Evolutionary conservation across 2,113 vertebrate genomes (phyloP), one percentile per base, ranked within the genome.

Genomic region (Pitta sordida): DNA sequence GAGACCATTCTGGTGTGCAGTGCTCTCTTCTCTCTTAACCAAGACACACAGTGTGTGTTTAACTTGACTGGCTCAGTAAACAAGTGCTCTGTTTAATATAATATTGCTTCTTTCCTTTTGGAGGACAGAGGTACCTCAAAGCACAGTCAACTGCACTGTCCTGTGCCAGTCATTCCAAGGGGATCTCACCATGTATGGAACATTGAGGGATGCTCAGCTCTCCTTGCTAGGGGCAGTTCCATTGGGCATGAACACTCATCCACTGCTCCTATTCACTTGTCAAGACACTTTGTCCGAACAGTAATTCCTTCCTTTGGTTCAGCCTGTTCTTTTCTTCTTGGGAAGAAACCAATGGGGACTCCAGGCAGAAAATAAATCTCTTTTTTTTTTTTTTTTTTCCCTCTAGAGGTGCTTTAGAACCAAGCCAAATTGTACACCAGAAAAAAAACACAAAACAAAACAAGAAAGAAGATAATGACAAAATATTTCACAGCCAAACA

Each of bases 301-400:
- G 58, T 88, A 93, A 96, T 64, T 90, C 88, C 58, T 94, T 63
- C 70, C 65, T 76, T 76, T 73, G 81, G 86, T 96, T 95, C 94
- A 92, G 68, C 13, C 71, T 92, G 78, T 93, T 83, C 81, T 87
- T 93, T 95, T 79, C 70, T 90, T 65, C 44, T 87, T 77, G 68
- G 86, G 87, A 55, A 95, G 86, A 90, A 92, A 83, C 48, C 64
- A 91, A 22, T 0, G 0, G 69, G 68, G 77, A 56, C 46, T 91
- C 77, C 34, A 82, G 74, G 92, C 74, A 92, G 65, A 84, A 93
- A 85, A 93, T 91, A 95, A 93, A 88, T 92, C 68, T 81, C 52
- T 20, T 39, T 43, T 39, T 78, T 78, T 46, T 46, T 84, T 59
- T 82, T 83, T 59, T 82, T 83, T 67, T 27, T 51, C 73, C 3